Evolutionary conservation across 2,888 invertebrate species (phyloP).

Genomic region (Limnephilus auricula): DNA sequence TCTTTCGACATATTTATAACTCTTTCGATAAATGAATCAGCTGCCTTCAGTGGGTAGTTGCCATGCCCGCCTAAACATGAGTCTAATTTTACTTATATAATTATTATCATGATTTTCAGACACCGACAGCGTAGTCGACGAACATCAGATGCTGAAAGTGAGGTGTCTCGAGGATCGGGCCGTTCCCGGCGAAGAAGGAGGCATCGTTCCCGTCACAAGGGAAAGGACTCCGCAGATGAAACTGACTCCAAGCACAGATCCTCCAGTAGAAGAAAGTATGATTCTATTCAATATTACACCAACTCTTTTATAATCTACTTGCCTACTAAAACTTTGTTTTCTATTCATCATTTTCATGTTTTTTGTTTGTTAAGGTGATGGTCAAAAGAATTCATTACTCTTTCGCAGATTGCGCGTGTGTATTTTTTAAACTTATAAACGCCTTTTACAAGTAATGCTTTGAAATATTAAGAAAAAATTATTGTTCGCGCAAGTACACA

Average conservation of each 20-base stretch:
- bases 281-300: background rate
- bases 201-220: slow-evolving; percentile 86
- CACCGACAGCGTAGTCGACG: slow-evolving; percentile 89
- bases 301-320: background rate
- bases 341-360: background rate
- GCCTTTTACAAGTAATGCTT: too few relatives aligned
- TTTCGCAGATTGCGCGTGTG: too few relatives aligned
- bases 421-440: too few relatives aligned
- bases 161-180: slow-evolving; percentile 90
- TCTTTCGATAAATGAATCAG: background rate
- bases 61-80: background rate
- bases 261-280: slow-evolving; percentile 68
- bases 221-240: slow-evolving; percentile 86
- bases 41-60: background rate
- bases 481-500: too few relatives aligned
- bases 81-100: background rate
- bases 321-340: background rate
- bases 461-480: too few relatives aligned
- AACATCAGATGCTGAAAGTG: slow-evolving; percentile 94
- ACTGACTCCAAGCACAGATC: slow-evolving; percentile 75
- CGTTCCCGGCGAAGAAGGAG: slow-evolving; percentile 86
- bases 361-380: too few relatives aligned
- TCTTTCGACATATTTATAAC: background rate
- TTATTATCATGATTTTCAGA: slow-evolving; percentile 72
- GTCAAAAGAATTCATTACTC: too few relatives aligned